phyloP scores from a whole-genome alignment of 1,140 invertebrate genomes.

The Euura lappo region DNA sequence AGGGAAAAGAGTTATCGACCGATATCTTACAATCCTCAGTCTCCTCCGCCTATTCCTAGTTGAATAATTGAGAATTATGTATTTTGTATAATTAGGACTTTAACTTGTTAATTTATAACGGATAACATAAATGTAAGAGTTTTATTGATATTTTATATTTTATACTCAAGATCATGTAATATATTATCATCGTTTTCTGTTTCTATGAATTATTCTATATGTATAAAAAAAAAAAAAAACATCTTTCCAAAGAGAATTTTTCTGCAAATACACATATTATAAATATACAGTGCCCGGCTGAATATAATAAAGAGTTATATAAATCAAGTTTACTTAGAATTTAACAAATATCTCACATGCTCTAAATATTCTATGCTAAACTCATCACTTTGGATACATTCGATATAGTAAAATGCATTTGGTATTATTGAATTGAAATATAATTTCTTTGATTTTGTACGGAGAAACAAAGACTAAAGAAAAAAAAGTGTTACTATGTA shows the following conservation, averaged over 20 bases:
- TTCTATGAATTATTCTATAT: constrained; percentile 1
- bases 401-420: background rate
- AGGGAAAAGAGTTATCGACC: constrained; percentile 54
- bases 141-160: constrained; percentile 4
- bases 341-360: background rate
- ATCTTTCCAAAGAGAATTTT: constrained; percentile 7
- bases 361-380: background rate
- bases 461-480: background rate
- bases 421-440: background rate
- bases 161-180: constrained; percentile 1
- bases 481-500: background rate
- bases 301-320: background rate
- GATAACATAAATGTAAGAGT: background rate
- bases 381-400: background rate
- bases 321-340: background rate
- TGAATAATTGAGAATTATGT: constrained; percentile 13
- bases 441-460: too few relatives aligned
- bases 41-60: constrained; percentile 41
- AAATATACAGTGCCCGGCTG: background rate
- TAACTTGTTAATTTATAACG: background rate
- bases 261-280: background rate
- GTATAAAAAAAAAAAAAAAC: background rate
- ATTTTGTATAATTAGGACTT: background rate
- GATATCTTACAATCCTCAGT: constrained; percentile 51
- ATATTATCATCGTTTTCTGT: background rate